Evolutionary conservation across 2,797 vertebrate species (phyloP).

Genomic region (Zenarchopterus dispar): DNA sequence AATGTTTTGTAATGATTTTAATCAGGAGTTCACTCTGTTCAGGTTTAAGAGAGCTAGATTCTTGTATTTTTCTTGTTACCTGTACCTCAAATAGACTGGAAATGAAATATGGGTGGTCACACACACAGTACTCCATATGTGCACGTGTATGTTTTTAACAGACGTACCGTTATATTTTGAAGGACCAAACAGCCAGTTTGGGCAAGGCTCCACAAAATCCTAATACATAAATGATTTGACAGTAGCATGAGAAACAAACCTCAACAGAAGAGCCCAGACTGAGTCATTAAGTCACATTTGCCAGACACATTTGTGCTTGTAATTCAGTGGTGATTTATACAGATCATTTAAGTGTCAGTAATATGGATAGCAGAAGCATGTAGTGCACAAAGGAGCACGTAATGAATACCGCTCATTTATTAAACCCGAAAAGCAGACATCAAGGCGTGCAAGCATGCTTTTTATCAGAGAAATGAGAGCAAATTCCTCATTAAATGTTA

Average conservation of each 20-base stretch:
- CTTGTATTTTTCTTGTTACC: no score
- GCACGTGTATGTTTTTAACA: slow-evolving; percentile 6
- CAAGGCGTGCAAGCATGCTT: slow-evolving; percentile 12
- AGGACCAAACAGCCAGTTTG: slow-evolving; percentile 28
- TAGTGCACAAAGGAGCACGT: slow-evolving; percentile 8
- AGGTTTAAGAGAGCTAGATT: no score
- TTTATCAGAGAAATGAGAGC: slow-evolving; percentile 13
- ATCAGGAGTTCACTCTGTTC: no score
- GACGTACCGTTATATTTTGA: not conserved
- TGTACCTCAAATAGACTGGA: no score
- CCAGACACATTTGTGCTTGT: slow-evolving; percentile 57
- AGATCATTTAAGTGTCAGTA: slow-evolving; percentile 55
- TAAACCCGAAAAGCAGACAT: slow-evolving; percentile 20
- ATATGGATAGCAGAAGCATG: slow-evolving; percentile 32
- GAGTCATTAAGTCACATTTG: slow-evolving; percentile 69
- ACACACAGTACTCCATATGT: not conserved
- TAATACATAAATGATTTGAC: slow-evolving; percentile 59
- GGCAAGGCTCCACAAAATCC: slow-evolving; percentile 53
- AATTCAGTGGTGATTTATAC: slow-evolving; percentile 71
- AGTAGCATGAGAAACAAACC: slow-evolving; percentile 42
- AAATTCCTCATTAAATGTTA: slow-evolving; percentile 11
- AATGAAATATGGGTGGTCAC: no score
- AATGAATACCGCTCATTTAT: slow-evolving; percentile 53
- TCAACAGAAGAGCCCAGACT: slow-evolving; percentile 28
- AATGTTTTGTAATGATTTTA: no score